Base-by-base conservation (phyloP, 2,888 invertebrate species). In the Leptogaster cylindrica region DNA sequence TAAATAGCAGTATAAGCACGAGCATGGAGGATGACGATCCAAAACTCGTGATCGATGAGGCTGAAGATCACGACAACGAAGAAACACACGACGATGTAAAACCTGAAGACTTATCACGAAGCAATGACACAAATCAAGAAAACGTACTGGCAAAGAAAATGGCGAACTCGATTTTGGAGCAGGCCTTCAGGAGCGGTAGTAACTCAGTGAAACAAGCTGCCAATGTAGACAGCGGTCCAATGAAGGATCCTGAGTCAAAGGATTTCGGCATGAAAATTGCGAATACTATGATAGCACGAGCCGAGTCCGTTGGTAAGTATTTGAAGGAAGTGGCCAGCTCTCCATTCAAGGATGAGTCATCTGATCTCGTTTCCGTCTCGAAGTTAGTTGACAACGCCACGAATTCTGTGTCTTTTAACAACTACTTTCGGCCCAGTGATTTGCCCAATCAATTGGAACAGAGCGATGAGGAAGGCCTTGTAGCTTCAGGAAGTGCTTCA, bases 351-450 rank as follows among this genome's bases (percentile, higher is more conserved):
- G 88, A 87, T 68, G 83, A 84, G 69, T 83, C 82, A 51, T 82
- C 81, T 48, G 92, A 92, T 76, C 83, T 93, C 72, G 94, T 93
- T 12, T 88, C 92, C 7, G 89, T 94, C 0, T 88, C 90, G 0
- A 86, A 88, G 71, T 82, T 92, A 33, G 80, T 93, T 66, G 89
- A 90, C 75, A 90, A 93, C 70, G 93, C 95, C 0, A 83, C 85
- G 7, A 84, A 83, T 71, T 81, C 84, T 44, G 84, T 86, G 66
- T 76, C 78, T 0, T 89, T 90, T 76, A 85, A 87, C 73, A 86
- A 86, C 73, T 89, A 86, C 75, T 88, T 89, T 74, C 84, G 84
- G 28, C 80, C 79, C 55, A 61, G 46, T 28, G 61, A 67, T 25
- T 18, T 68, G 4, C 78, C 77, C 64, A 80, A 79, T 52, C 79